Base-by-base conservation (phyloP, 2,113 vertebrate genomes). In the Onychostruthus taczanowskii region DNA sequence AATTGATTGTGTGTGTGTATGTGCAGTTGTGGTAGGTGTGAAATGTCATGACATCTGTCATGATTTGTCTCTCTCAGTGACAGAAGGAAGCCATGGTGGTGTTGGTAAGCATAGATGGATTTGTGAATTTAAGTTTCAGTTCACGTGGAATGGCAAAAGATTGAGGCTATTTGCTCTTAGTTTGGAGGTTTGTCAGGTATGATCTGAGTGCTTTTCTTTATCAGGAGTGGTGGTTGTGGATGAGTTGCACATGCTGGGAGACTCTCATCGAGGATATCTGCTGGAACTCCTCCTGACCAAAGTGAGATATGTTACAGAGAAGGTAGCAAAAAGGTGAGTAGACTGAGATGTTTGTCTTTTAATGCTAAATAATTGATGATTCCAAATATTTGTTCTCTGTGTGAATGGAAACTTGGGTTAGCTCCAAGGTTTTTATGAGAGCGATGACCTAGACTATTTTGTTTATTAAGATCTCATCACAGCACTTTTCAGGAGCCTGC, bases 221-320 rank as follows among this genome's bases (percentile, higher is more conserved):
- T 63, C 73, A 99, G 99, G 99, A 93, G 98, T 99, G 96, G 98
- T 99, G 76, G 99, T 99, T 83, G 99, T 99, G 41, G 99, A 99
- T 96, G 99, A 99, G 92, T 96, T 99, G 62, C 99, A 99, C 93
- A 99, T 99, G 99, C 89, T 99, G 89, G 99, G 99, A 83, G 99
- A 99, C 86, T 98, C 98, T 86, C 98, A 99, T 72, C 98, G 99
- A 96, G 99, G 99, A 24, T 99, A 99, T 95, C 97, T 99, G 33
- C 97, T 99, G 75, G 99, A 99, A 90, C 98, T 99, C 81, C 98
- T 99, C 50, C 96, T 99, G 84, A 99, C 99, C 83, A 99, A 99
- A 97, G 98, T 99, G 82, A 98, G 98, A 92, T 99, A 98, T 59
- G 84, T 99, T 90, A 97, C 98, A 67, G 97, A 97, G 97, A 99